phyloP scores from a whole-genome alignment of 2,113 vertebrate genomes.

The Cryptotis parvus region DNA sequence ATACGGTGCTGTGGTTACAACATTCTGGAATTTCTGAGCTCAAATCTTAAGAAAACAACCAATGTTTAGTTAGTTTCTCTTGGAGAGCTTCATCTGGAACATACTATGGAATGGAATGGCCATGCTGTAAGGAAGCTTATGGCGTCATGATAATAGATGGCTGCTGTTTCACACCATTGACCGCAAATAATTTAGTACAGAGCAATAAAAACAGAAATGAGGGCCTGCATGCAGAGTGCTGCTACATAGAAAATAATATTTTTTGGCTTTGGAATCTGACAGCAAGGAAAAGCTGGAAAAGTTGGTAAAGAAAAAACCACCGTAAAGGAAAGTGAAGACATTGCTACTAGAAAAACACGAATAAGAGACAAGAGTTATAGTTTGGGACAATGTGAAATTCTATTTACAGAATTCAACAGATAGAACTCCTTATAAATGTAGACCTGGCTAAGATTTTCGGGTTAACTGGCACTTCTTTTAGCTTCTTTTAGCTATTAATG shows the following conservation, averaged over 20 bases:
- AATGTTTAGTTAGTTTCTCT: not conserved
- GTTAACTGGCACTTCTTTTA: not conserved
- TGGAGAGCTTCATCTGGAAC: not conserved
- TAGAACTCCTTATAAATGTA: not conserved
- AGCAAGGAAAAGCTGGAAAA: not conserved
- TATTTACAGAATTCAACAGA: not conserved
- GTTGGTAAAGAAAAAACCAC: not conserved
- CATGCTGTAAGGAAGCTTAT: not conserved
- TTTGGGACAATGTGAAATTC: slow-evolving; percentile 5
- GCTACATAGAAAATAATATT: not conserved
- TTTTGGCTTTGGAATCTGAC: not conserved
- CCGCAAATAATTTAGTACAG: not conserved
- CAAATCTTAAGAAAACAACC: not conserved
- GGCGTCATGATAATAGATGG: not conserved
- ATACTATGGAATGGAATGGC: not conserved
- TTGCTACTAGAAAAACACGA: not conserved
- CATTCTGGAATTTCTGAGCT: not conserved
- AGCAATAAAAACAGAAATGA: not conserved
- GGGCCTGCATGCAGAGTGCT: not conserved
- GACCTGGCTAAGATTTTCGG: not conserved
- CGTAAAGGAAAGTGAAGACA: not conserved
- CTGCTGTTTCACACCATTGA: not conserved
- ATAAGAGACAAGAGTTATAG: not conserved
- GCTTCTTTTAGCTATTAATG: not conserved
- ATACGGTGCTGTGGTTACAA: not conserved